Conservation (phyloP, 1,140 invertebrate species). For the Oncopodura yosiiana region DNA sequence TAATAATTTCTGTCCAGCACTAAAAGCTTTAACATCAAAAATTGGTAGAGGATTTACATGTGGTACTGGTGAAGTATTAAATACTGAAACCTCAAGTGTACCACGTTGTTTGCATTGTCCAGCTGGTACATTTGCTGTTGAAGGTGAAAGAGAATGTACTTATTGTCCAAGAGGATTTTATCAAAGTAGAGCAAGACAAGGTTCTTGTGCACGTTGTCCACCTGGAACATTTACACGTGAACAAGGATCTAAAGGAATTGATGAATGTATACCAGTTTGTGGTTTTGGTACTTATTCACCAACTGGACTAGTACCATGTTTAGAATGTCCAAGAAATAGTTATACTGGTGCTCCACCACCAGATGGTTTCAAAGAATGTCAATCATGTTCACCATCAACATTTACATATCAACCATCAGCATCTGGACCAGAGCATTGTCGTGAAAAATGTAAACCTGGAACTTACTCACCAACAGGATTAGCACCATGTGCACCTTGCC, state of each 20-base stretch:
- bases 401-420: conserved; percentile 88
- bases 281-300: conserved; percentile 92
- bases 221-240: conserved; percentile 83
- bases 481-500: conserved; percentile 88
- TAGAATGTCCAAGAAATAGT: conserved; percentile 88
- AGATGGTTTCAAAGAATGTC: conserved; percentile 87
- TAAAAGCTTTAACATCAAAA: conserved; percentile 72
- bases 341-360: conserved; percentile 77
- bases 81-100: conserved; percentile 80
- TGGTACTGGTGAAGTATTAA: conserved; percentile 81
- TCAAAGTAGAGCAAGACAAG: conserved; percentile 81
- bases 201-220: conserved; percentile 75
- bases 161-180: conserved; percentile 81
- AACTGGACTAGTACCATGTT: conserved; percentile 84
- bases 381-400: conserved; percentile 78
- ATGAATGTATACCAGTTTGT: conserved; percentile 83
- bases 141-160: conserved; percentile 77
- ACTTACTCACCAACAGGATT: conserved; percentile 89
- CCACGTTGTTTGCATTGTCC: conserved; percentile 92
- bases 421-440: conserved; percentile 68
- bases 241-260: conserved; percentile 65
- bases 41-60: conserved; percentile 84
- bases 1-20: conserved; percentile 80
- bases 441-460: conserved; percentile 82
- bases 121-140: conserved; percentile 81